A percentile compares a stretch with the other conserved stretches of the same genome.
Evolutionary conservation across 2,797 vertebrate genomes (phyloP).

Genomic region (Heteromormyrus szaboi): DNA sequence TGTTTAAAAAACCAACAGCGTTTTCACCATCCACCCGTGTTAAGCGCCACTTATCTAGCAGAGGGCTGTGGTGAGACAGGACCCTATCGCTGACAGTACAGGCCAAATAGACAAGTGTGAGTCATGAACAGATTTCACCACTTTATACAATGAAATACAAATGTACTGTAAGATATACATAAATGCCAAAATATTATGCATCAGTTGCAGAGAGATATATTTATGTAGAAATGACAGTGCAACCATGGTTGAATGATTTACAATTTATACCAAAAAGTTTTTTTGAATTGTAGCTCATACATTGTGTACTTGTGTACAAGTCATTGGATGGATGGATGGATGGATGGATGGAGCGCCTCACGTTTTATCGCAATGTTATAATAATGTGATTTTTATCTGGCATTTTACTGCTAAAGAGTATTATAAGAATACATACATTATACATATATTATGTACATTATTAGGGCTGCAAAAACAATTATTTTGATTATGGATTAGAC

Average conservation of each 20-base stretch:
- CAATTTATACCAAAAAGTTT: neutral
- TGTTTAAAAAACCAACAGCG: neutral
- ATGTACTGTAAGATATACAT: neutral
- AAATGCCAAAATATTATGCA: neutral
- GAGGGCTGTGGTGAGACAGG: too few relatives aligned
- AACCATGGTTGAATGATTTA: neutral
- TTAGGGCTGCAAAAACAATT: neutral
- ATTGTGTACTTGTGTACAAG: neutral
- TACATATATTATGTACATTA: neutral
- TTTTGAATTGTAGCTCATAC: neutral
- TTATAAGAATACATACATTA: neutral
- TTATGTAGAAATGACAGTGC: neutral
- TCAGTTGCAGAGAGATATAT: neutral
- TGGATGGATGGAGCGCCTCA: too few relatives aligned
- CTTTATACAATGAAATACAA: neutral
- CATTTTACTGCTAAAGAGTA: neutral
- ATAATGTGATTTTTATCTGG: neutral
- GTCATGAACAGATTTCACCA: neutral
- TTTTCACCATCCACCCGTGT: neutral
- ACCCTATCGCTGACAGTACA: neutral
- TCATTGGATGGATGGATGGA: neutral
- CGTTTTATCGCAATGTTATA: too few relatives aligned
- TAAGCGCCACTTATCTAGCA: neutral
- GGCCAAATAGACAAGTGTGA: neutral
- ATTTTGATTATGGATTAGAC: neutral